Percentiles rank a stretch among this genome's conserved stretches.
Conservation (phyloP, 2,113 vertebrate species). For the Hoplias malabaricus region DNA sequence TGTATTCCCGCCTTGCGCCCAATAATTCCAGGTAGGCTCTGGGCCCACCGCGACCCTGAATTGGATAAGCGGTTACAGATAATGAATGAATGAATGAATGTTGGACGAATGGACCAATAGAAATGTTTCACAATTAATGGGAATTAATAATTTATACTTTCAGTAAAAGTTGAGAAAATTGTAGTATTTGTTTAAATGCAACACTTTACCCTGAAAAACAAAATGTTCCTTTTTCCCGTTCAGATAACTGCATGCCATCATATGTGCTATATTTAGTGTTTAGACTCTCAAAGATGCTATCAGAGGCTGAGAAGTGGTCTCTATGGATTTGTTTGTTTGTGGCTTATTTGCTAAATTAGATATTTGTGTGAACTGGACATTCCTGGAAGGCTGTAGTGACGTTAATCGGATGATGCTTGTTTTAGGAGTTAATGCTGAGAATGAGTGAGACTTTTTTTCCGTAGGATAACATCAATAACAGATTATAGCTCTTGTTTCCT, state of each 20-base stretch:
- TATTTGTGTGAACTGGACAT: neutral
- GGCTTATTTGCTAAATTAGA: neutral
- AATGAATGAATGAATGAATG: too few species aligned
- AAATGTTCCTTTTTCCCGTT: neutral
- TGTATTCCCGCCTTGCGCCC: too few species aligned
- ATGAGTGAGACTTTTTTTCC: neutral
- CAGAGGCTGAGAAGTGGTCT: neutral
- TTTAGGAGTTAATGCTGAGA: neutral
- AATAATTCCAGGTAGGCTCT: too few species aligned
- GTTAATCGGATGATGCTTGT: neutral
- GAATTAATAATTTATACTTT: too few species aligned
- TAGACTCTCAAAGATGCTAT: neutral
- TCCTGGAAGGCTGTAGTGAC: neutral
- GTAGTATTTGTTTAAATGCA: too few species aligned
- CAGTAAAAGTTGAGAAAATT: too few species aligned
- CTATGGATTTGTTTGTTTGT: neutral
- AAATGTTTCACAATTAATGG: too few species aligned
- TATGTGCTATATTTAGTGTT: neutral
- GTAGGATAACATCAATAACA: neutral
- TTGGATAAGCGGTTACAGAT: too few species aligned
- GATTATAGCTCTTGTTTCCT: neutral
- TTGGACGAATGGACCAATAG: too few species aligned
- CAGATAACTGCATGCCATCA: neutral
- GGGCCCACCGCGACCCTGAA: too few species aligned
- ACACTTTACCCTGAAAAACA: too few species aligned